Conservation (phyloP, 2,113 vertebrate genomes). For the Nyctereutes procyonoides region DNA sequence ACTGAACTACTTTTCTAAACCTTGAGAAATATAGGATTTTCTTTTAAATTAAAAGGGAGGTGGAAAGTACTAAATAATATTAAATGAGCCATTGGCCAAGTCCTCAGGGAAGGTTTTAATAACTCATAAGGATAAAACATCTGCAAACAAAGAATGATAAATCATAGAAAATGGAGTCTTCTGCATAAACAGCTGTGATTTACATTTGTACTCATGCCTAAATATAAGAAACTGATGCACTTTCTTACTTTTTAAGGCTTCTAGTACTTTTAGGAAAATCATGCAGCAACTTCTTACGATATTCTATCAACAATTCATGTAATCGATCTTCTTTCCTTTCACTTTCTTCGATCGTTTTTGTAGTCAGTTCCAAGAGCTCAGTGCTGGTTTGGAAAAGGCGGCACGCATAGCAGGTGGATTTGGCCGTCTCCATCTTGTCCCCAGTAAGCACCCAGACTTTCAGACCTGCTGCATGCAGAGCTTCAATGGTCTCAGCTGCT, state of each 20-base stretch:
- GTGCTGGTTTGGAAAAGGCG: conserved; percentile 95
- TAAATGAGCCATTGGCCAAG: background rate
- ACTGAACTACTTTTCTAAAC: conserved; percentile 38
- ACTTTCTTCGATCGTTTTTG: conserved; percentile 89
- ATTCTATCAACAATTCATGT: conserved; percentile 94
- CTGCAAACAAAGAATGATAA: conserved; percentile 29
- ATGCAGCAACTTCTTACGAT: conserved; percentile 93
- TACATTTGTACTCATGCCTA: background rate
- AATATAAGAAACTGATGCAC: conserved; percentile 5
- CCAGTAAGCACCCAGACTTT: conserved; percentile 98
- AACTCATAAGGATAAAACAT: conserved; percentile 56
- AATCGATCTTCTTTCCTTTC: conserved; percentile 91
- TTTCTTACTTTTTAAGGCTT: conserved; percentile 90
- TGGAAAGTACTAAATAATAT: conserved; percentile 12
- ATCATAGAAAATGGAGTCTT: conserved; percentile 20
- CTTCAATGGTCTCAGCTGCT: conserved; percentile 96
- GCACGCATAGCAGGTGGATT: conserved; percentile 97
- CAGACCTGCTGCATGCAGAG: conserved; percentile 95
- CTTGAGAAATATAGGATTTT: conserved; percentile 25
- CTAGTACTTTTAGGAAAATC: conserved; percentile 88
- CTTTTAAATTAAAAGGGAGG: conserved; percentile 42
- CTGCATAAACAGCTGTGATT: background rate
- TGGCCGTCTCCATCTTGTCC: conserved; percentile 99
- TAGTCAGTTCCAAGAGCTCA: conserved; percentile 95
- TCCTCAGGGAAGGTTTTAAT: conserved; percentile 55